Percentiles rank a stretch among this genome's conserved stretches.
Evolutionary conservation across 2,888 invertebrate species (phyloP).

Genomic region (Hyposoter didymator): DNA sequence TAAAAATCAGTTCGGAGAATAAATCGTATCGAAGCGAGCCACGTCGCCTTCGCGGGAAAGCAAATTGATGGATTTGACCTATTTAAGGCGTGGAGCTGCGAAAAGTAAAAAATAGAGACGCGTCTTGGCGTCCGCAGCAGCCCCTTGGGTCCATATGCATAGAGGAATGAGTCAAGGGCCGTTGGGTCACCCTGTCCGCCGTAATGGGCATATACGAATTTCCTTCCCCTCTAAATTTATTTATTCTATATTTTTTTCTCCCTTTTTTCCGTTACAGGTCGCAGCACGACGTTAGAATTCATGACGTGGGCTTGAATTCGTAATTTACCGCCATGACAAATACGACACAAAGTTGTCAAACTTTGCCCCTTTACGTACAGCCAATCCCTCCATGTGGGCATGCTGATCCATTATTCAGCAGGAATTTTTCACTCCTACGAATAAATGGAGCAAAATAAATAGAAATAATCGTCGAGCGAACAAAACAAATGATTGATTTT

Average conservation of each 20-base stretch:
- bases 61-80: not conserved
- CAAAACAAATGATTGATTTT: not conserved
- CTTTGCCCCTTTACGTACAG: slow-evolving; percentile 9
- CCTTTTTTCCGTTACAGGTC: slow-evolving; percentile 37
- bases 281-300: slow-evolving; percentile 41
- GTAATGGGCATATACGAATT: slow-evolving; percentile 1
- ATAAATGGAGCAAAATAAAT: not conserved
- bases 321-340: slow-evolving; percentile 51
- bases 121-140: not conserved
- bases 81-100: not conserved
- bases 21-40: not conserved
- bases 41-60: not conserved
- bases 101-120: slow-evolving; percentile 2
- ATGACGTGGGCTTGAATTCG: slow-evolving; percentile 54
- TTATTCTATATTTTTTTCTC: not conserved
- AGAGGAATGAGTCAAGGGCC: slow-evolving; percentile 6
- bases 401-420: not conserved
- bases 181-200: slow-evolving; percentile 3
- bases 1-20: not conserved
- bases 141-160: slow-evolving; percentile 15
- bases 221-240: not conserved
- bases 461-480: not conserved
- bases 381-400: not conserved
- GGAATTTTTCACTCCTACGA: not conserved
- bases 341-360: slow-evolving; percentile 34